Evolutionary conservation across 2,888 invertebrate genomes (phyloP), one percentile per base, ranked within the genome.

Genomic region (Drosophila anomelani): DNA sequence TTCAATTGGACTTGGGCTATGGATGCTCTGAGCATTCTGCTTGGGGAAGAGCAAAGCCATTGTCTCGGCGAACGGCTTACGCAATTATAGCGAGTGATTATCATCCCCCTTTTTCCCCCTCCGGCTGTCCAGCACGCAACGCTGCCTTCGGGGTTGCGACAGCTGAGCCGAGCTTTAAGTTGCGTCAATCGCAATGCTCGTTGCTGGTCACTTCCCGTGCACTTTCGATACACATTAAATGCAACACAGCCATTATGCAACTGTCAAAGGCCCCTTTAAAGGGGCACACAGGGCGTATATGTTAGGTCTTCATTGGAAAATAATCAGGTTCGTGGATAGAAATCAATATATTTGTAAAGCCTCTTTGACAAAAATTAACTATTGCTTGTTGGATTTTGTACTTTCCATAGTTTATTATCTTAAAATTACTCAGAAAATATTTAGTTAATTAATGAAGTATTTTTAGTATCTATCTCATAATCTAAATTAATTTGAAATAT

Each of bases 1-100:
- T 51, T 64, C 41, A 81, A 77, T 75, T 77, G 81, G 46, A 29
- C 46, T 70, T 67, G 49, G 60, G 26, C 56, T 34, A 36, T 47
- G 56, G 80, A 83, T 84, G 84, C 77, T 77, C 58, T 55, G 69
- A 60, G 62, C 75, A 79, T 81, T 80, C 67, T 85, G 76, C 69
- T 49, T 77, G 57, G 60, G 58, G 66, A 68, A 69, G 34, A 54
- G 47, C 8, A 57, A 39, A 8, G 23, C 39, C 76, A 86, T 84
- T 88, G 86, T 83, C 77, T 76, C 62, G 38, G 34, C 44, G 58
- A 39, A 57, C 26, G 47, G 61, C 77, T 83, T 83, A 82, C 76
- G 88, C 80, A 88, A 83, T 82, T 77, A 69, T 70, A 59, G 68
- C 68, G 85, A 62, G 36, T 68, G 75, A 66, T 64, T 64, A 66